Evolutionary conservation across 2,113 vertebrate genomes (phyloP).

Genomic region (Bos taurus): DNA sequence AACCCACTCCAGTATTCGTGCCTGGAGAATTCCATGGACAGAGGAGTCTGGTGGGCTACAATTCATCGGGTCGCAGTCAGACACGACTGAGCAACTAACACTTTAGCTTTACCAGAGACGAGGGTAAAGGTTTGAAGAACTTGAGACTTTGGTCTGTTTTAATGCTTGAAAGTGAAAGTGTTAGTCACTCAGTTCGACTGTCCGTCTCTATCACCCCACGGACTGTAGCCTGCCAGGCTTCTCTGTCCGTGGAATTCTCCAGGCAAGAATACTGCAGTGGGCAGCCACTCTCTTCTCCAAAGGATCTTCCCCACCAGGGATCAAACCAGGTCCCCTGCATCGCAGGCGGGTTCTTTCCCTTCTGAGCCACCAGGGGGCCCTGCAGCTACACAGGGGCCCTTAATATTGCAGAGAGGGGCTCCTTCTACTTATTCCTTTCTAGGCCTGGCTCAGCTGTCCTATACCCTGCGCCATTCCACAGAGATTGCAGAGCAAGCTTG

Average conservation of each 20-base stretch:
- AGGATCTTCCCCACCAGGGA: not conserved
- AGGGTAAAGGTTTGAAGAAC: not conserved
- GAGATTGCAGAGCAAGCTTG: not conserved
- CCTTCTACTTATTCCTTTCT: not conserved
- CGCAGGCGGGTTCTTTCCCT: accelerated
- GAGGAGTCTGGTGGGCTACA: not conserved
- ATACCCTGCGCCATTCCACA: accelerated
- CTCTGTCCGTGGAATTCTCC: not conserved
- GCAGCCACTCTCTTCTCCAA: not conserved
- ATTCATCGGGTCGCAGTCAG: not conserved
- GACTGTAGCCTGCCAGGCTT: not conserved
- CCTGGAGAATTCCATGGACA: not conserved
- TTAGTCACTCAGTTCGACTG: not conserved
- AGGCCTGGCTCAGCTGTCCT: not conserved
- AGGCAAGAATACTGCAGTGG: not conserved
- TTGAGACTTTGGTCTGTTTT: not conserved
- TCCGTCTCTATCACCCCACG: not conserved
- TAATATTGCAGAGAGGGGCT: not conserved
- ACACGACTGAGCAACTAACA: not conserved
- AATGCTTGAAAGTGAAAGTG: not conserved
- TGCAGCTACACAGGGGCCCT: not conserved
- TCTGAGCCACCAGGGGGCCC: not conserved
- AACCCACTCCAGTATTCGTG: not conserved
- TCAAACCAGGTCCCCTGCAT: not conserved
- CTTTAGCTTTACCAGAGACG: not conserved